phyloP scores from a whole-genome alignment of 2,113 vertebrate species.

The Pomatostomus ruficeps region DNA sequence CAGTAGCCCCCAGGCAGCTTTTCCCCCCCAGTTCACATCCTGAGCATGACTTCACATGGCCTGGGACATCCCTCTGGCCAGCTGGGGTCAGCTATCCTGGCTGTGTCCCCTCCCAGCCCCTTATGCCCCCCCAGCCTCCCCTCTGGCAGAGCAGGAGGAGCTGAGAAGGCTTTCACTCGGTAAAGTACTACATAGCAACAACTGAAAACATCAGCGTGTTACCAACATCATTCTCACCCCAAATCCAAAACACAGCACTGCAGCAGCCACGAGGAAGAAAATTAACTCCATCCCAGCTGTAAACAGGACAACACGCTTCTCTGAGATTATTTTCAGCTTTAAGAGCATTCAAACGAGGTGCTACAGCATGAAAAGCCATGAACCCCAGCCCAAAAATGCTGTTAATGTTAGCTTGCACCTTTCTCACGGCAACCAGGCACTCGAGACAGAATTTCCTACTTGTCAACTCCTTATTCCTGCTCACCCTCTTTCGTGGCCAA shows the following conservation, averaged over 20 bases:
- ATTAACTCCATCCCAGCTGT: not conserved
- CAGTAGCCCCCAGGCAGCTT: not conserved
- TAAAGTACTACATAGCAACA: not conserved
- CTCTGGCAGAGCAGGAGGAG: not conserved
- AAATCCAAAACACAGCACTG: not conserved
- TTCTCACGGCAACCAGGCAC: not conserved
- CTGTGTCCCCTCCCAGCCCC: not conserved
- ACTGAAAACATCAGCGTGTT: not conserved
- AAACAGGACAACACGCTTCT: not conserved
- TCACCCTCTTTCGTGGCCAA: not conserved
- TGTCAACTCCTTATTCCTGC: not conserved
- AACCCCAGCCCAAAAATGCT: not conserved
- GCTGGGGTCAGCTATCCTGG: not conserved
- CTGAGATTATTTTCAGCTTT: not conserved
- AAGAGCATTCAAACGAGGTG: not conserved
- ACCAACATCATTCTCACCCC: not conserved
- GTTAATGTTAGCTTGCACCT: not conserved
- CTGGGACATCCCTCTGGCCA: not conserved
- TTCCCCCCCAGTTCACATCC: not conserved
- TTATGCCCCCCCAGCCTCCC: not conserved
- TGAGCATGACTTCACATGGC: not conserved
- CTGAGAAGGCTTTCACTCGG: not conserved
- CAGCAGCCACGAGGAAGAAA: not conserved
- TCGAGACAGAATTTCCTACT: conserved; percentile 7
- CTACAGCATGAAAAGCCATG: not conserved